Evolutionary conservation across 1,140 invertebrate species (phyloP), one percentile per base, ranked within the genome.

Genomic region (Dufourea novaeangliae): DNA sequence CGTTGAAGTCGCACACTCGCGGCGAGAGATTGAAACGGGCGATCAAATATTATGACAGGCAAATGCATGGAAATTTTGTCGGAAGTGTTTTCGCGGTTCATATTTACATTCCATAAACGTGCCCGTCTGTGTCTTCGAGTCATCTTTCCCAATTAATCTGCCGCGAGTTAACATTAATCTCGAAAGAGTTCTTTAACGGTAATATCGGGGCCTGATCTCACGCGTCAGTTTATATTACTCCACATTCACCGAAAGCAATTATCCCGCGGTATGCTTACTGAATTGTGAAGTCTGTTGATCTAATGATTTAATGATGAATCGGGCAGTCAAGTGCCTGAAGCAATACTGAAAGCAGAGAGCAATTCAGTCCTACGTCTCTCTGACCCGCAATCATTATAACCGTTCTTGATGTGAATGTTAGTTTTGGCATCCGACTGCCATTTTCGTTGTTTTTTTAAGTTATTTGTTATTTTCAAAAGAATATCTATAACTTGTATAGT

Each of bases 1-100:
- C 34, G 46, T 74, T 32, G 34, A 54, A 41, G 20, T 52, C 14
- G 34, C 10, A 61, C 44, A 29, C 22, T 41, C 71, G 61, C 29
- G 52, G 39, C 25, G 32, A 64, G 62, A 66, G 71, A 74, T 74
- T 66, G 71, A 74, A 66, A 50, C 71, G 46, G 22, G 12, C 22
- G 61, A 66, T 74, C 71, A 66, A 74, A 74, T 74, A 74, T 74
- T 74, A 66, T 66, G 61, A 74, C 71, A 66, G 46, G 46, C 46
- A 66, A 74, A 74, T 74, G 34, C 61, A 66, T 66, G 71, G 46
- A 66, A 66, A 74, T 74, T 74, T 74, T 29, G 46, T 54, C 11
- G 25, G 34, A 41, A 54, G 46, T 12, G 61, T 66, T 66, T 56
- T 50, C 34, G 6, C 34, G 44, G 22, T 52, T 39, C 37, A 5